Base-by-base conservation (phyloP, 2,888 invertebrate genomes). In the Caenorhabditis sp. region DNA sequence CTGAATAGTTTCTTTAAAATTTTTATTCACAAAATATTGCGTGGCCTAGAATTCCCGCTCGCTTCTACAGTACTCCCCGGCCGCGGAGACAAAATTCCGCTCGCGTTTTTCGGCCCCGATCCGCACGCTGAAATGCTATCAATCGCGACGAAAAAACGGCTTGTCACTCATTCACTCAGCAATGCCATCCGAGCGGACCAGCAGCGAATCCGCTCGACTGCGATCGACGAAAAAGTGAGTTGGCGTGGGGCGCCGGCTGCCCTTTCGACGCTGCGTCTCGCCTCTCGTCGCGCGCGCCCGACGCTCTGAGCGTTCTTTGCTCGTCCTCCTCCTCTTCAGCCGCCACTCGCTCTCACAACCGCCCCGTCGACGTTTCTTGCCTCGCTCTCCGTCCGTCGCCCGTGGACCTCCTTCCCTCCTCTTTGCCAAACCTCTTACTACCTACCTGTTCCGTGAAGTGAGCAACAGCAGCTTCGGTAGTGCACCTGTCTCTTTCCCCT, bases 391-490 rank as follows among this genome's bases (percentile, higher is more conserved):
- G 7, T 41, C 4, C 11, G 35, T 35, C 65, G 53, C 58, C 58
- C 48, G 58, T 59, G 70, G 70, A 70, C 70, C 65, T 66, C 66
- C 66, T 56, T 62, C 55, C 30, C 37, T 71, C 48, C 39, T 65
- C 59, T 74, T 65, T 65, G 65, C 55, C 62, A 65, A 73, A 73
- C 66, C 66, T 74, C 61, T 74, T 62, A 61, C 61, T 66, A 74
- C 74, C 74, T 74, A 66, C 61, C 66, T 74, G 74, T 74, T 66
- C 66, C 68, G 68, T 68, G 68, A 68, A 68, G 68, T 68, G 68
- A 68, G 65, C 65, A 48, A 35, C 46, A 24, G 45, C 22, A 55
- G 32, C 30, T 35, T 11, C 35, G 55, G 39, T 56, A 55, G 50
- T 50, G 50, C 58, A 66, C 43, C 68, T 68, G 58, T 45, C 48